Base-by-base conservation (phyloP, 2,888 invertebrate species). In the Sicus ferrugineus region DNA sequence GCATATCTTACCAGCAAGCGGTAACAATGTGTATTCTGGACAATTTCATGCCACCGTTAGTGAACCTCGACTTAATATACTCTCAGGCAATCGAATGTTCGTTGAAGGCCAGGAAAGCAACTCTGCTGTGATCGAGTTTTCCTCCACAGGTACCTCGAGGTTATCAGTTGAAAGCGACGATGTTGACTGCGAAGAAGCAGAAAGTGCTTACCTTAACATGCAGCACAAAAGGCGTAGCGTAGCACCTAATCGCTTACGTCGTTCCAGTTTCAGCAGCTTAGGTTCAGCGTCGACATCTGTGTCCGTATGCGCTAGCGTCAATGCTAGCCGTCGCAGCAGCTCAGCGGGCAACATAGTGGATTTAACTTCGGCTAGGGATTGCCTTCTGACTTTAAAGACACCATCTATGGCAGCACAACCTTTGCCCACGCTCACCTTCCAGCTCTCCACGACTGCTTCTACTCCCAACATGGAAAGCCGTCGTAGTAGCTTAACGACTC, bases 371-470 rank as follows among this genome's bases (percentile, higher is more conserved):
- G 19, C 67, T n/a, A n/a, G n/a, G n/a, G n/a, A n/a, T n/a, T n/a
- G n/a, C n/a, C n/a, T n/a, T n/a, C n/a, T n/a, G n/a, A n/a, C n/a
- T n/a, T n/a, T n/a, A n/a, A n/a, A n/a, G n/a, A n/a, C n/a, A n/a
- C n/a, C n/a, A n/a, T n/a, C n/a, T n/a, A n/a, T n/a, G 16, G 48
- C 69, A 21, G 30, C 65, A 67, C 71, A 56, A 59, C 72, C 70
- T 58, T 70, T 72, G 46, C 68, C 52, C 70, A 72, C 73, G 70
- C 73, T 64, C 9, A 76, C 79, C 65, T 84, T 83, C 75, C 84
- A 84, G 0, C 72, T 86, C 23, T 58, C 80, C 26, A 84, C 85
- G 75, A 81, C 84, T 0, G 75, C 73, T 0, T 83, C 81, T 5
- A 79, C 78, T 7, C 83, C 81, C 1, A 78, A 76, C 62, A 76